Conservation (phyloP, 2,797 vertebrate genomes). For the Leuciscus waleckii region DNA sequence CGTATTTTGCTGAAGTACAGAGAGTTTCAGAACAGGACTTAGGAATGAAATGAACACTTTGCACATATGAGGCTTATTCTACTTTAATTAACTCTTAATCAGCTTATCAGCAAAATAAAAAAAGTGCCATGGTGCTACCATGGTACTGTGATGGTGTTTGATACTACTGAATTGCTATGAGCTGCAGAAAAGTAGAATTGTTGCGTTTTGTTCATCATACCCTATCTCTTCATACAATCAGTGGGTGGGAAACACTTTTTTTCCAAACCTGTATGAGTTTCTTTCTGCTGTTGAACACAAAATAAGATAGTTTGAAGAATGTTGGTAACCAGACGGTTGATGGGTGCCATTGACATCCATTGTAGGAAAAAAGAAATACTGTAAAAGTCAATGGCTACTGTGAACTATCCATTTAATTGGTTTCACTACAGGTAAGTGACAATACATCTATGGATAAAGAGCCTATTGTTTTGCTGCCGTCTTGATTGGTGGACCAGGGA, state of each 20-base stretch:
- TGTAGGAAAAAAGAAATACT: no score
- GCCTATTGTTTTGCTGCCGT: background rate
- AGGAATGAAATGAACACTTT: background rate
- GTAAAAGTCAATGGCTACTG: no score
- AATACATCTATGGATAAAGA: no score
- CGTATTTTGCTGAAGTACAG: background rate
- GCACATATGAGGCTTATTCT: background rate
- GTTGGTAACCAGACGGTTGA: no score
- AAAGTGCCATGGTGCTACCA: background rate
- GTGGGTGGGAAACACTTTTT: background rate
- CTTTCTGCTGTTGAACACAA: no score
- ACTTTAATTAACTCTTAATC: constrained; percentile 22
- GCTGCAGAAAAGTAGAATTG: background rate
- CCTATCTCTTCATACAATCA: background rate
- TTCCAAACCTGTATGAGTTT: no score
- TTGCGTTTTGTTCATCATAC: background rate
- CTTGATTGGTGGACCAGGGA: background rate
- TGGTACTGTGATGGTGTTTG: background rate
- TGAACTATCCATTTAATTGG: no score
- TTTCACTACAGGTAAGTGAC: no score
- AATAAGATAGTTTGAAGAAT: no score
- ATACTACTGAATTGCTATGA: background rate
- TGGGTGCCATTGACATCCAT: no score
- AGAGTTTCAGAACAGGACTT: background rate
- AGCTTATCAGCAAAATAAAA: background rate